phyloP scores from a whole-genome alignment of 2,113 vertebrate genomes.

The Lamprotornis superbus region DNA sequence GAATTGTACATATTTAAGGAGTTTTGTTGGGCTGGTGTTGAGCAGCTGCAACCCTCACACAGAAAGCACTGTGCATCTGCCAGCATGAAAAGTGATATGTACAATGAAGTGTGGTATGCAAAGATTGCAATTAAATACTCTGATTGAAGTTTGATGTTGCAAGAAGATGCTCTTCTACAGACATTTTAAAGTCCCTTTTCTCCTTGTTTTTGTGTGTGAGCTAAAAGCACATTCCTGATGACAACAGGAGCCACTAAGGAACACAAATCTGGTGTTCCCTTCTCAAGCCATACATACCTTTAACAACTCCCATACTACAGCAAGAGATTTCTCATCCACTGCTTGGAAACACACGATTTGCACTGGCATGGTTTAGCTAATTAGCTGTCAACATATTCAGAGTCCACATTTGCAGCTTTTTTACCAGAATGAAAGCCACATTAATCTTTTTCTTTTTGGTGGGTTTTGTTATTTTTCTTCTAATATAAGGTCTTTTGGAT shows the following conservation, averaged over 20 bases:
- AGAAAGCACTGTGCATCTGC: background rate
- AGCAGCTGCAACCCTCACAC: background rate
- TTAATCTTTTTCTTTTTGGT: background rate
- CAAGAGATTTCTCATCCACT: background rate
- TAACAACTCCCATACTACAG: background rate
- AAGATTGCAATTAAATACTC: background rate
- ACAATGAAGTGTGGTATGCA: background rate
- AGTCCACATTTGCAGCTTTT: slow-evolving; percentile 35
- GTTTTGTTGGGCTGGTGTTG: background rate
- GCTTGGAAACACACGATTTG: background rate
- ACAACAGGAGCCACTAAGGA: background rate
- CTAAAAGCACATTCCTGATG: background rate
- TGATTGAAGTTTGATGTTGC: background rate
- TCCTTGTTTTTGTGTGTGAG: background rate
- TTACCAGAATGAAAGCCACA: background rate
- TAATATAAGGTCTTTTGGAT: background rate
- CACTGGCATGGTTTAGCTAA: background rate
- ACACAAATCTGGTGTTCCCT: background rate
- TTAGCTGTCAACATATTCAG: background rate
- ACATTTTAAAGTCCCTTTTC: background rate
- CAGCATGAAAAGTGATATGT: background rate
- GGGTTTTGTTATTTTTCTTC: background rate
- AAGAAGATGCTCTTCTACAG: background rate
- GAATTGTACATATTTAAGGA: background rate
- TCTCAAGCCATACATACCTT: background rate